These are phyloP conservation scores for Marcusenius ussheri DNA, from an alignment of 2,113 vertebrate species.

Conservation along the genomic window DNA sequence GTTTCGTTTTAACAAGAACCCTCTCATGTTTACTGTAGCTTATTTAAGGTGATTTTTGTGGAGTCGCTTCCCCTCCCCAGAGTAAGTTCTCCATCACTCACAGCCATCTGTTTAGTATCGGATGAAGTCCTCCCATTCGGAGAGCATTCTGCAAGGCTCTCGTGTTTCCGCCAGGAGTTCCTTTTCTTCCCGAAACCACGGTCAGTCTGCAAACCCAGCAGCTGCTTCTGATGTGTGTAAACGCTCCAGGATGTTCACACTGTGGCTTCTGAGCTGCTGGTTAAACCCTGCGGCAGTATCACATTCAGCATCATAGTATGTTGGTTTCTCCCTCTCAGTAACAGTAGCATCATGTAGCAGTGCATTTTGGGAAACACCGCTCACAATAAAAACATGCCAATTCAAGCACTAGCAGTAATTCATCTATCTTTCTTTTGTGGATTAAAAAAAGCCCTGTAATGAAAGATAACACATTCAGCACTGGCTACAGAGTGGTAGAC, in stretches of 20 bases:
- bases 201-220: constrained; percentile 28
- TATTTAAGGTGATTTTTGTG: constrained; percentile 31
- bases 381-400: neutral
- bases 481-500: neutral
- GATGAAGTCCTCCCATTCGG: constrained; percentile 22
- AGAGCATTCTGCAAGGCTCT: constrained; percentile 18
- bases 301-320: neutral
- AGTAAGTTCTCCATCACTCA: neutral
- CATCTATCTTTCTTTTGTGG: neutral
- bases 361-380: neutral
- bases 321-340: neutral
- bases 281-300: neutral
- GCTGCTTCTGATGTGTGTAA: constrained; percentile 28
- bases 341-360: neutral
- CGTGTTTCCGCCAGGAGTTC: constrained; percentile 7
- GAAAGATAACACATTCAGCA: neutral
- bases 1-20: constrained; percentile 30
- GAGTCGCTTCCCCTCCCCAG: constrained; percentile 27
- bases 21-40: constrained; percentile 18
- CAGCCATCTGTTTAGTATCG: constrained; percentile 38
- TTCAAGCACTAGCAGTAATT: neutral
- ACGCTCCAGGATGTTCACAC: neutral
- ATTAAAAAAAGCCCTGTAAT: neutral
- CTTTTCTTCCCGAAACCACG: neutral
- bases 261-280: neutral